These are phyloP conservation scores for Gadus chalcogrammus DNA, from an alignment of 2,113 vertebrate genomes.

Conservation along the genomic window DNA sequence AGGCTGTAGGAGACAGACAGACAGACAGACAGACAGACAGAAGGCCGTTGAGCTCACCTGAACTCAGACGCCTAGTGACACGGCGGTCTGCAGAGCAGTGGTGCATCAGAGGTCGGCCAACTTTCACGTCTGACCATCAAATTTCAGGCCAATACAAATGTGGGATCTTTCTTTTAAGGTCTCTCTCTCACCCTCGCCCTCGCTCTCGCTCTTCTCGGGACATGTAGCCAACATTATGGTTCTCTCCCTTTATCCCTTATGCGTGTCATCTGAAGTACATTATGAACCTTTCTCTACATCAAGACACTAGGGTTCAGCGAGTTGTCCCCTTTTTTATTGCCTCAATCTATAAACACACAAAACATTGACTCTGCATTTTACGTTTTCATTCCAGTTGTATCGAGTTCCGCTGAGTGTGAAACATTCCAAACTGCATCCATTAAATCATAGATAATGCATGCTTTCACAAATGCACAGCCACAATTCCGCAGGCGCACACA, in stretches of 20 bases:
- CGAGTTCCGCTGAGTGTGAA: too few species aligned
- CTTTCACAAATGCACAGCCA: background rate
- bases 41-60: background rate
- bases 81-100: constrained; percentile 23
- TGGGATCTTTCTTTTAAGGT: constrained; percentile 18
- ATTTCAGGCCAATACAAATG: too few species aligned
- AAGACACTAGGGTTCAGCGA: constrained; percentile 9
- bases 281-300: constrained; percentile 37
- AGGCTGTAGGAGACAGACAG: background rate
- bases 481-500: background rate
- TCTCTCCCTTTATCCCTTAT: constrained; percentile 11
- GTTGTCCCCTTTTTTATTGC: constrained; percentile 41
- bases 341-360: constrained; percentile 26
- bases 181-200: constrained; percentile 11
- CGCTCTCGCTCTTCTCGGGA: background rate
- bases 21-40: background rate
- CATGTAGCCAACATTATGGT: constrained; percentile 25
- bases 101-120: constrained; percentile 39
- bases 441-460: background rate
- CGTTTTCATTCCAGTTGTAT: too few species aligned
- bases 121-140: constrained; percentile 22
- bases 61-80: constrained; percentile 19
- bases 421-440: background rate
- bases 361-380: constrained; percentile 23
- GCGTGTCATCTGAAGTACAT: constrained; percentile 32